These are phyloP conservation scores for Suillia variegata DNA, from an alignment of 2,888 invertebrate species.

Conservation along the genomic window DNA sequence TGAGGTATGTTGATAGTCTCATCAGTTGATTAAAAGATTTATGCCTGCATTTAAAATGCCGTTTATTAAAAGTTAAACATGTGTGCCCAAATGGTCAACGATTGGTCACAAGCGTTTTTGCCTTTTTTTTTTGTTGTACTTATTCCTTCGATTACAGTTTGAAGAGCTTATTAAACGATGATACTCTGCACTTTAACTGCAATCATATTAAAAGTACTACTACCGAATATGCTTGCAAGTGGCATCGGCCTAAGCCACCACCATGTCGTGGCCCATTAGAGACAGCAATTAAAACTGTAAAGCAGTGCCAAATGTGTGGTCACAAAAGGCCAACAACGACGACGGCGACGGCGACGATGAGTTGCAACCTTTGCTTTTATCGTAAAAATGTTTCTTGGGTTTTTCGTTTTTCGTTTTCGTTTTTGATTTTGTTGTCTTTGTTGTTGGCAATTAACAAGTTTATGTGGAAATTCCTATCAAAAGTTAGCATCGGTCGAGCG, in stretches of 20 bases:
- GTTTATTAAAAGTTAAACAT: neutral
- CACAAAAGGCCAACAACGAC: no score
- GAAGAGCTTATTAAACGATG: neutral
- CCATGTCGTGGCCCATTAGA: no score
- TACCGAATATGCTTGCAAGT: neutral
- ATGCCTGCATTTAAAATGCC: neutral
- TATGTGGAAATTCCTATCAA: neutral
- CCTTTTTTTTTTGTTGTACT: no score
- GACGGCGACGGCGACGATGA: no score
- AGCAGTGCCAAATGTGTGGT: neutral
- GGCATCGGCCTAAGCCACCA: no score
- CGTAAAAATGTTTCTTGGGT: no score
- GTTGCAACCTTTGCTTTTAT: no score
- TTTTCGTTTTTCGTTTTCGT: no score
- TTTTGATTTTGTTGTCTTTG: no score
- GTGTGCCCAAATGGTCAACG: no score
- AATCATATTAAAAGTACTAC: neutral
- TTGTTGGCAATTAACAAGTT: neutral
- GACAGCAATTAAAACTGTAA: neutral
- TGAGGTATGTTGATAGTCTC: no score
- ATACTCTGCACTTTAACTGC: neutral
- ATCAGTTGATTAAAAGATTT: neutral
- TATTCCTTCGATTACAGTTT: neutral
- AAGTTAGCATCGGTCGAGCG: neutral
- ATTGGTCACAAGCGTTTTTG: no score